Percentiles rank a stretch among this genome's conserved stretches.
phyloP scores from a whole-genome alignment of 2,888 invertebrate species.

The Plusia festucae region DNA sequence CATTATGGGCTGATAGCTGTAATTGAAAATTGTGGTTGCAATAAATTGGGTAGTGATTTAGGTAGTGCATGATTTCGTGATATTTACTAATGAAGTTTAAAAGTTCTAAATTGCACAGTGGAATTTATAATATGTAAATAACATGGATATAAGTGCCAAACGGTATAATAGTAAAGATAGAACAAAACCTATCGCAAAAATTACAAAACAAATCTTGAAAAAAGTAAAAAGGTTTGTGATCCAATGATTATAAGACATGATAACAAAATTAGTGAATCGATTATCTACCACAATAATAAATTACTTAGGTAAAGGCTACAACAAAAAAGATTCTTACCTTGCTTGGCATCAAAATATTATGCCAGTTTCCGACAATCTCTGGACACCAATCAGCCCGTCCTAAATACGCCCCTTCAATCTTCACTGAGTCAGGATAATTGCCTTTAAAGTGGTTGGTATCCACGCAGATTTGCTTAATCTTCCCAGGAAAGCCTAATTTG shows the following conservation, averaged over 20 bases:
- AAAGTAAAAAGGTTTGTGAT: too few species aligned
- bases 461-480: slow-evolving; percentile 85
- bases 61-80: neutral
- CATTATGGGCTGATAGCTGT: slow-evolving; percentile 86
- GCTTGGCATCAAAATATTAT: slow-evolving; percentile 81
- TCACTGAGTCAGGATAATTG: slow-evolving; percentile 90
- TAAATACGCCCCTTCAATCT: slow-evolving; percentile 86
- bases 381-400: slow-evolving; percentile 70
- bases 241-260: too few species aligned
- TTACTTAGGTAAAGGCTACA: neutral
- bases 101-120: neutral
- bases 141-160: too few species aligned
- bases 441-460: slow-evolving; percentile 91
- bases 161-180: too few species aligned
- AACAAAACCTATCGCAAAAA: too few species aligned
- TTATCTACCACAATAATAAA: neutral
- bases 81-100: neutral
- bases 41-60: slow-evolving; percentile 44
- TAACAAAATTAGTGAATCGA: neutral
- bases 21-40: slow-evolving; percentile 42
- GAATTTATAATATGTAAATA: too few species aligned
- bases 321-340: slow-evolving; percentile 79
- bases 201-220: too few species aligned
- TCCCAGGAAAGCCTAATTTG: slow-evolving; percentile 88
- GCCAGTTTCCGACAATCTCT: slow-evolving; percentile 77